Conservation (phyloP, 2,113 vertebrate species). For the Amphilophus citrinellus region DNA sequence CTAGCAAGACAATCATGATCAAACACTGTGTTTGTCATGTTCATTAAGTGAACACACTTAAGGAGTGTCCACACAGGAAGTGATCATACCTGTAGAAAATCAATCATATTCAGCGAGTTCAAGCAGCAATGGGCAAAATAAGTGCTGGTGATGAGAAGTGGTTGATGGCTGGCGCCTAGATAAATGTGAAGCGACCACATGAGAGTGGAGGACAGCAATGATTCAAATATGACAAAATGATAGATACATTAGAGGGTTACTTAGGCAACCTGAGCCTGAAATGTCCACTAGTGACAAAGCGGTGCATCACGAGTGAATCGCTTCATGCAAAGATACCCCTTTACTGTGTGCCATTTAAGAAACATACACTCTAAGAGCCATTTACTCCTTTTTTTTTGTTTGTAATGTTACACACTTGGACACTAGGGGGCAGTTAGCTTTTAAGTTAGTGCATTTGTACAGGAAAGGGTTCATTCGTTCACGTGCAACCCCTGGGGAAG, state of each 20-base stretch:
- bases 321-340: not conserved
- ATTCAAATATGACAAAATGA: not conserved
- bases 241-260: not conserved
- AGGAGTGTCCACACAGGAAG: not conserved
- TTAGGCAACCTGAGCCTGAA: not conserved
- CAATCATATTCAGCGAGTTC: not conserved
- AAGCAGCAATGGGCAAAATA: not conserved
- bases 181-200: not conserved
- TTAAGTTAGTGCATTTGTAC: not conserved
- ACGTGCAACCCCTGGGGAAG: not conserved
- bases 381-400: not conserved
- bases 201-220: not conserved
- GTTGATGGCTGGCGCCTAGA: not conserved
- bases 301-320: fast-evolving
- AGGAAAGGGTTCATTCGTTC: not conserved
- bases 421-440: not conserved
- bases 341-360: not conserved
- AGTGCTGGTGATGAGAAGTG: not conserved
- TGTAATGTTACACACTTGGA: not conserved
- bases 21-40: not conserved
- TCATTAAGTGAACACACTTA: not conserved
- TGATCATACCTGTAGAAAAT: not conserved
- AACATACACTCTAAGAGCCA: not conserved
- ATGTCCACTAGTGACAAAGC: not conserved
- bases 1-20: not conserved